phyloP scores from a whole-genome alignment of 1,140 invertebrate species.

The Solenopsis invicta region DNA sequence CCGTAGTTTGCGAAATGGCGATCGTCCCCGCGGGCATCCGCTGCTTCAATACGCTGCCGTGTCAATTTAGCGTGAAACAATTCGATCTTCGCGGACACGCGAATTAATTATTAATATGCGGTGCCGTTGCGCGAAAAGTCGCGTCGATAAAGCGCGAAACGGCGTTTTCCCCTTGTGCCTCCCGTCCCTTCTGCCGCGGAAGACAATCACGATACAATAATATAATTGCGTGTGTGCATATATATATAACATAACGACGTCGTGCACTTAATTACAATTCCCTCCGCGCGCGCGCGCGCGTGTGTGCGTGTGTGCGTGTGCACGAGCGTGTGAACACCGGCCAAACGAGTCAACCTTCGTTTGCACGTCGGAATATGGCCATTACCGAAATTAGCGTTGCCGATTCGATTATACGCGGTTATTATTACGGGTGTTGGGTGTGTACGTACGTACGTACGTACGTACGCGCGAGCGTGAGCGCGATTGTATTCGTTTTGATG shows the following conservation, averaged over 20 bases:
- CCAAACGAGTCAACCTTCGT: conserved; percentile 24
- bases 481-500: conserved; percentile 8
- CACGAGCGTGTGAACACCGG: too few species aligned
- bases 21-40: conserved; percentile 3
- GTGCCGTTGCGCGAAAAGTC: conserved; percentile 25
- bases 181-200: background rate
- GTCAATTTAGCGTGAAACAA: conserved; percentile 43
- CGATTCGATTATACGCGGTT: conserved; percentile 62
- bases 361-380: conserved; percentile 51
- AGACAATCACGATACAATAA: conserved; percentile 14
- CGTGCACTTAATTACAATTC: conserved; percentile 11
- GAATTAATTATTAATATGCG: conserved; percentile 36
- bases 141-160: conserved; percentile 14
- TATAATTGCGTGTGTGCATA: background rate
- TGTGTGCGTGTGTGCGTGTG: too few species aligned
- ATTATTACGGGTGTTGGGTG: conserved; percentile 52
- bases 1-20: conserved; percentile 25
- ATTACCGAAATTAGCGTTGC: conserved; percentile 68
- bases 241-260: too few species aligned
- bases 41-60: conserved; percentile 13
- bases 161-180: background rate
- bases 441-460: background rate
- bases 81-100: conserved; percentile 22
- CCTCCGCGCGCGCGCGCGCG: background rate
- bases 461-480: background rate